A percentile compares a stretch with the other conserved stretches of the same genome.
These are phyloP conservation scores for Nemotelus pantherinus DNA, from an alignment of 2,888 invertebrate species.

Conservation along the genomic window DNA sequence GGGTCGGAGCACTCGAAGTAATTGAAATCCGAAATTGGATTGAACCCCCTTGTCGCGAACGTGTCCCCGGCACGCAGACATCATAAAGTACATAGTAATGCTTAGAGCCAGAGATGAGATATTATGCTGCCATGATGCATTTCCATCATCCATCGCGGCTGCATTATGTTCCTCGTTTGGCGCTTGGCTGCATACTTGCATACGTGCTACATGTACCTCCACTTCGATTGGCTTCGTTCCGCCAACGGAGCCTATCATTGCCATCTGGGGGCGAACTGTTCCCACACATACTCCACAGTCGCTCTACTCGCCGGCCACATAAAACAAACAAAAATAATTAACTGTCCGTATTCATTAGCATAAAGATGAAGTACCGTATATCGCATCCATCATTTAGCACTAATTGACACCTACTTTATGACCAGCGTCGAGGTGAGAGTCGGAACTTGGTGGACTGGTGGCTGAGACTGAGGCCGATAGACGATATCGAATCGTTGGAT, in stretches of 20 bases:
- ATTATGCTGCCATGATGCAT: no score
- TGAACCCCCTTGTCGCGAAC: not conserved
- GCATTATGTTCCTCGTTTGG: not conserved
- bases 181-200: not conserved
- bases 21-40: not conserved
- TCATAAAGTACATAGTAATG: no score
- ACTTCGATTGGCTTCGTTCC: no score
- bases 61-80: no score
- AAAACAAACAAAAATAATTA: slow-evolving; percentile 52
- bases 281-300: slow-evolving; percentile 16
- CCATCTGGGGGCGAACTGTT: slow-evolving; percentile 1
- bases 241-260: not conserved
- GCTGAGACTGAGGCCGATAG: not conserved
- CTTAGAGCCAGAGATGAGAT: no score
- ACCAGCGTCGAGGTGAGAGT: slow-evolving; percentile 15
- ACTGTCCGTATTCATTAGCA: slow-evolving; percentile 53
- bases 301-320: slow-evolving; percentile 1
- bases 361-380: slow-evolving; percentile 52
- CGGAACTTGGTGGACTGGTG: not conserved
- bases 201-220: not conserved
- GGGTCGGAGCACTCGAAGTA: no score
- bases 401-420: slow-evolving; percentile 52
- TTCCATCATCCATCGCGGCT: no score
- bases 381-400: slow-evolving; percentile 53
- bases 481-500: not conserved